Conservation (phyloP, 1,140 invertebrate genomes). For the Drosophila malerkotliana region DNA sequence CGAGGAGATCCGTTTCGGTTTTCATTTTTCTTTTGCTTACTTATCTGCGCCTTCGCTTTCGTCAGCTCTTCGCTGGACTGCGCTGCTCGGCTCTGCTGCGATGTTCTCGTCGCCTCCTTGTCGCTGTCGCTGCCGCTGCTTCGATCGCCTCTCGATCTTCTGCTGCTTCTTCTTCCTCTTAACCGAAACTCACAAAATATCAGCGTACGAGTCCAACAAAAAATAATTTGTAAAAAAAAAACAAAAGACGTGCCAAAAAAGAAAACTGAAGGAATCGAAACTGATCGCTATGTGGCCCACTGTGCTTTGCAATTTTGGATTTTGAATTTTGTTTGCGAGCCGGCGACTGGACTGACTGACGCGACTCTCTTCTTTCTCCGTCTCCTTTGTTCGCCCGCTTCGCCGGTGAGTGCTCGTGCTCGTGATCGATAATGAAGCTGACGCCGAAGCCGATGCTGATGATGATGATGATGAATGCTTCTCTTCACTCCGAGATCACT, state of each 20-base stretch:
- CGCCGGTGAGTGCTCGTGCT: slow-evolving; percentile 35
- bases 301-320: slow-evolving; percentile 55
- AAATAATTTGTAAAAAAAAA: slow-evolving; percentile 67
- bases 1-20: slow-evolving; percentile 22
- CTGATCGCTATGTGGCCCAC: slow-evolving; percentile 14
- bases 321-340: slow-evolving; percentile 68
- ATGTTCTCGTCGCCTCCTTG: slow-evolving; percentile 2
- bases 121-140: neutral
- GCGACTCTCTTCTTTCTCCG: slow-evolving; percentile 2
- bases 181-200: slow-evolving; percentile 53
- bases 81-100: slow-evolving; percentile 19
- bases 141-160: neutral
- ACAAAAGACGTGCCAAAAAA: slow-evolving; percentile 37
- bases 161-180: slow-evolving; percentile 14
- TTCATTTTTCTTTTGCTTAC: slow-evolving; percentile 53
- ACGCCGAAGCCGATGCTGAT: too few relatives aligned
- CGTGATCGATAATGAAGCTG: slow-evolving; percentile 2
- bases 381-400: slow-evolving; percentile 43
- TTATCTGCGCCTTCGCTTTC: slow-evolving; percentile 65
- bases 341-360: slow-evolving; percentile 5
- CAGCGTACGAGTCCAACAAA: slow-evolving; percentile 19
- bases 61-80: slow-evolving; percentile 45
- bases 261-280: slow-evolving; percentile 16
- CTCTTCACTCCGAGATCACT: slow-evolving; percentile 48
- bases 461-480: neutral